These are phyloP conservation scores for Drosophila peninsularis DNA, from an alignment of 2,888 invertebrate genomes.

Conservation along the genomic window DNA sequence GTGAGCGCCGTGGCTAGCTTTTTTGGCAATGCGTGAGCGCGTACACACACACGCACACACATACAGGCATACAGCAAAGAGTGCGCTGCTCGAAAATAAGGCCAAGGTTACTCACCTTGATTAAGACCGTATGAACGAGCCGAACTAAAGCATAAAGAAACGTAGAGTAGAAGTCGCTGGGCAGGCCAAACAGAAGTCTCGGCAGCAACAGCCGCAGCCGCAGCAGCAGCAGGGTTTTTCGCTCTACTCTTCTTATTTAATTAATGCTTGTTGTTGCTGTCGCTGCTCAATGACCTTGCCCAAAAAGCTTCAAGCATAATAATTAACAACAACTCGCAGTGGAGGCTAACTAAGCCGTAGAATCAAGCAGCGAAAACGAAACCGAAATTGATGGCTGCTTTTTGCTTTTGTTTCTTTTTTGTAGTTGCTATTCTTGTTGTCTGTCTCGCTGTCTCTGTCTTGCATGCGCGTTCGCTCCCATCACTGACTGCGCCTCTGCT, in stretches of 20 bases:
- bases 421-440: conserved; percentile 15
- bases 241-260: conserved; percentile 47
- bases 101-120: conserved; percentile 84
- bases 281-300: conserved; percentile 81
- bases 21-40: conserved; percentile 72
- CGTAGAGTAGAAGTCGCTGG: conserved; percentile 49
- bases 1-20: conserved; percentile 57
- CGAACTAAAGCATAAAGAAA: conserved; percentile 65
- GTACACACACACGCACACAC: conserved; percentile 24
- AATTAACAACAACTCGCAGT: conserved; percentile 66
- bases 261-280: conserved; percentile 19
- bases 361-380: conserved; percentile 70
- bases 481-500: conserved; percentile 16
- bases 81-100: conserved; percentile 82
- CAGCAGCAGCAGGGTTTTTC: conserved; percentile 27
- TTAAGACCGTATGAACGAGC: conserved; percentile 80
- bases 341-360: conserved; percentile 67
- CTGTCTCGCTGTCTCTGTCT: conserved; percentile 2
- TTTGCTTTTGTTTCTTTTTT: conserved; percentile 3
- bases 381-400: conserved; percentile 48
- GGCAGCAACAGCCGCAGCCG: conserved; percentile 15
- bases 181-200: conserved; percentile 56
- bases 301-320: conserved; percentile 80
- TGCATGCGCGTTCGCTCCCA: conserved; percentile 11
- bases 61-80: conserved; percentile 51